Conservation (phyloP, 2,113 vertebrate genomes). For the Xenopus laevis region DNA sequence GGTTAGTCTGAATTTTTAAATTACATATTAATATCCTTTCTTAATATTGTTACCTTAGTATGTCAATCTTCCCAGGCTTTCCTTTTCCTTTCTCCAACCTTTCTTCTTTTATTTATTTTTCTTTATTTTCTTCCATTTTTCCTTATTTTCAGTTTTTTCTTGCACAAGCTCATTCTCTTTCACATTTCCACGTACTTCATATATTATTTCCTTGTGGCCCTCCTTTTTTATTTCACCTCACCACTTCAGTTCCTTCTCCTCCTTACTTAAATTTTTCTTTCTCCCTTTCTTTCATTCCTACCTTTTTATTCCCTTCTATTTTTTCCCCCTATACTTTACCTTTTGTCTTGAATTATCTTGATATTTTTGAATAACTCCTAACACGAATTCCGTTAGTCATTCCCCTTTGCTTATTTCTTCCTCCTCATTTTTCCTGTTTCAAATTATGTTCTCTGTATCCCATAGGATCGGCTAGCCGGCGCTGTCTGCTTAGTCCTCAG, state of each 20-base stretch:
- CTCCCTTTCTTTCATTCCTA: background rate
- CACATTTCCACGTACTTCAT: background rate
- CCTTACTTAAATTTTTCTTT: too few species aligned
- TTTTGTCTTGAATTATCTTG: background rate
- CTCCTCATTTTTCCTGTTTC: conserved; percentile 11
- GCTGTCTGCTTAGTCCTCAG: conserved; percentile 92
- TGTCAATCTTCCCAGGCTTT: too few species aligned
- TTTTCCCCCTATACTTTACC: background rate
- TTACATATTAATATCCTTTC: too few species aligned
- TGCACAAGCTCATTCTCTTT: too few species aligned
- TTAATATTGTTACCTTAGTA: background rate
- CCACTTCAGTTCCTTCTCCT: too few species aligned
- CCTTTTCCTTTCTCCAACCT: background rate
- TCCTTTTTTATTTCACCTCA: background rate
- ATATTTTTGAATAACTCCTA: too few species aligned
- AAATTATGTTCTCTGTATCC: background rate
- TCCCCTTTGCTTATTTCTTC: background rate
- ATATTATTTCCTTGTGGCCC: background rate
- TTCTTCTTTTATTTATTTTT: background rate
- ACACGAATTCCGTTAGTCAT: background rate
- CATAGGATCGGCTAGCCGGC: conserved; percentile 94
- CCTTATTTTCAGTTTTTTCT: too few species aligned
- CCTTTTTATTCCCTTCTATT: background rate
- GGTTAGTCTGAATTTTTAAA: conserved; percentile 65
- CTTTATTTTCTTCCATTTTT: too few species aligned